Percentiles rank a stretch among this genome's conserved stretches.
These are phyloP conservation scores for Cryptocephalus moraei DNA, from an alignment of 2,888 invertebrate species.

Conservation along the genomic window DNA sequence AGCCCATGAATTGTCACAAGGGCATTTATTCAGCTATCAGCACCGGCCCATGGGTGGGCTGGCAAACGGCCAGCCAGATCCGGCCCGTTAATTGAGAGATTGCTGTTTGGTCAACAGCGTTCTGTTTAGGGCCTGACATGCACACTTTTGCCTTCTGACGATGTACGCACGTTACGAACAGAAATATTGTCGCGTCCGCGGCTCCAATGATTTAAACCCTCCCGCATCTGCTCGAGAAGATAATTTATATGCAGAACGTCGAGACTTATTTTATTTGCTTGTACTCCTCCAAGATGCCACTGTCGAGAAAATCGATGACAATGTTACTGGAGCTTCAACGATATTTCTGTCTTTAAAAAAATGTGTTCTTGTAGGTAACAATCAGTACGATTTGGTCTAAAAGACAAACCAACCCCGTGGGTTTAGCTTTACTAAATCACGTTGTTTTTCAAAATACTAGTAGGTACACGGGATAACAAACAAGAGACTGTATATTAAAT, in stretches of 20 bases:
- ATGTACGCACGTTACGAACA: conserved; percentile 11
- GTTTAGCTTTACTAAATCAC: too few relatives aligned
- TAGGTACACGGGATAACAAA: too few relatives aligned
- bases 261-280: too few relatives aligned
- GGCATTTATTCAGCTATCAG: conserved; percentile 34
- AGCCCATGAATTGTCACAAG: conserved; percentile 31
- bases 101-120: conserved; percentile 31
- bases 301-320: too few relatives aligned
- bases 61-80: conserved; percentile 21
- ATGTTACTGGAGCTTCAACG: too few relatives aligned
- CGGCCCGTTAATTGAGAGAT: conserved; percentile 34
- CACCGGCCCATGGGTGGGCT: conserved; percentile 29
- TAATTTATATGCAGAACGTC: conserved; percentile 12
- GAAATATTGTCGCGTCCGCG: conserved; percentile 35
- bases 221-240: conserved; percentile 10
- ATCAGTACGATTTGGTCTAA: too few relatives aligned
- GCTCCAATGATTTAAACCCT: conserved; percentile 15
- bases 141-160: conserved; percentile 21
- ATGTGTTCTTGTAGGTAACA: too few relatives aligned
- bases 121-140: conserved; percentile 23
- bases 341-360: too few relatives aligned
- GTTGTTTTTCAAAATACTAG: too few relatives aligned
- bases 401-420: too few relatives aligned
- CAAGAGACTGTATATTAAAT: too few relatives aligned
- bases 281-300: neutral